Evolutionary conservation across 2,797 vertebrate genomes (phyloP).

Genomic region (Gouania willdenowi): DNA sequence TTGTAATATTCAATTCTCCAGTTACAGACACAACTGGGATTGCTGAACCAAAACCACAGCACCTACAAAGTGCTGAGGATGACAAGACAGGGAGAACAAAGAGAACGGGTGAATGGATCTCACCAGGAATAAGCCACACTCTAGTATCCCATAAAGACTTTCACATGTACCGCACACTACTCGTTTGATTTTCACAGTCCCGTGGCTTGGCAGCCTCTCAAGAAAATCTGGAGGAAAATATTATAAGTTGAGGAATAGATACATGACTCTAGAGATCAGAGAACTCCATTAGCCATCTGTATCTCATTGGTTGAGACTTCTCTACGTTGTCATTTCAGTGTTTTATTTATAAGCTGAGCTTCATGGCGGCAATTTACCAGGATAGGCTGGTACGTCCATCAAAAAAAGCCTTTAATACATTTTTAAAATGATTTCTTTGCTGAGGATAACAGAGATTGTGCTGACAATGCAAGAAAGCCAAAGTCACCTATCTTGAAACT

Average conservation of each 20-base stretch:
- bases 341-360: constrained; percentile 10
- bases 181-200: constrained; percentile 52
- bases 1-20: constrained; percentile 48
- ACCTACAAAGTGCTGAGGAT: constrained; percentile 48
- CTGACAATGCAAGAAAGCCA: too few species aligned
- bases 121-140: constrained; percentile 36
- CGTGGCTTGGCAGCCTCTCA: constrained; percentile 48
- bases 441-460: too few species aligned
- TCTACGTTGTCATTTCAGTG: constrained; percentile 8
- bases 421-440: too few species aligned
- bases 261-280: constrained; percentile 26
- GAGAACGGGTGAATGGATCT: constrained; percentile 24
- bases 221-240: constrained; percentile 42
- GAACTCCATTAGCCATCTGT: constrained; percentile 28
- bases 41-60: constrained; percentile 65
- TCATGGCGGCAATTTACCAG: constrained; percentile 1
- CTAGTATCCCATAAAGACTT: constrained; percentile 60
- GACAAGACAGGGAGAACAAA: constrained; percentile 32
- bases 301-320: constrained; percentile 30
- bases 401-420: background rate
- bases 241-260: constrained; percentile 35
- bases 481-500: too few species aligned
- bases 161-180: constrained; percentile 53
- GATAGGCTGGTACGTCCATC: background rate
- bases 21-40: constrained; percentile 66